Conservation (phyloP, 2,888 invertebrate genomes). For the Adelognathus sp. region DNA sequence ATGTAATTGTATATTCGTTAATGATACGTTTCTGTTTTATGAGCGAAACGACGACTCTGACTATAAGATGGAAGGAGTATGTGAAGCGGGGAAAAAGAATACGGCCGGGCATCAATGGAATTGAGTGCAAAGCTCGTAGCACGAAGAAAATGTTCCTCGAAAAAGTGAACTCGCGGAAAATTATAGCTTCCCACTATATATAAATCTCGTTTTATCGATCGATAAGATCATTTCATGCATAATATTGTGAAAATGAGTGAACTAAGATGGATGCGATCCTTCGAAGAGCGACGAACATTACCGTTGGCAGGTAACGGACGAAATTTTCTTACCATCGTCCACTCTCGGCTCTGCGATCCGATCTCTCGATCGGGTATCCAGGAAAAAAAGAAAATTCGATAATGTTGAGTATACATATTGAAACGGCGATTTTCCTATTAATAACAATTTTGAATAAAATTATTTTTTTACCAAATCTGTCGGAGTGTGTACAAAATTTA, state of each 20-base stretch:
- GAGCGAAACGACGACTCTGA: constrained; percentile 13
- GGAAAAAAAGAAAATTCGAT: constrained; percentile 1
- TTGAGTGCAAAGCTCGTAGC: constrained; percentile 31
- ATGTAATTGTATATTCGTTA: constrained; percentile 21
- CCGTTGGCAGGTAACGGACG: neutral
- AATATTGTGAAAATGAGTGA: neutral
- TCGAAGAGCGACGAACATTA: neutral
- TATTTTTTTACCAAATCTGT: constrained; percentile 72
- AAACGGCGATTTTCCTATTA: constrained; percentile 69
- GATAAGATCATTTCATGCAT: neutral
- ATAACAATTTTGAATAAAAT: constrained; percentile 75
- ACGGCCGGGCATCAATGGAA: constrained; percentile 5
- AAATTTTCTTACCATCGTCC: constrained; percentile 1
- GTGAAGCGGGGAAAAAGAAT: constrained; percentile 6
- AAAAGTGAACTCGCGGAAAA: constrained; percentile 19
- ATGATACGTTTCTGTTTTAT: neutral
- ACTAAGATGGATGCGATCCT: neutral
- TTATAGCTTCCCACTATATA: constrained; percentile 2
- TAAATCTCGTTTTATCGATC: constrained; percentile 3
- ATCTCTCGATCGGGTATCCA: neutral
- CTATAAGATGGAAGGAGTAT: constrained; percentile 17
- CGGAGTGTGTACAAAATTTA: neutral
- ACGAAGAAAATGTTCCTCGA: constrained; percentile 51
- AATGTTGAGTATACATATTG: constrained; percentile 28
- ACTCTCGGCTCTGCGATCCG: neutral